Evolutionary conservation across 2,797 vertebrate species (phyloP), one percentile per base, ranked within the genome.

Genomic region (Megalops cyprinoides): DNA sequence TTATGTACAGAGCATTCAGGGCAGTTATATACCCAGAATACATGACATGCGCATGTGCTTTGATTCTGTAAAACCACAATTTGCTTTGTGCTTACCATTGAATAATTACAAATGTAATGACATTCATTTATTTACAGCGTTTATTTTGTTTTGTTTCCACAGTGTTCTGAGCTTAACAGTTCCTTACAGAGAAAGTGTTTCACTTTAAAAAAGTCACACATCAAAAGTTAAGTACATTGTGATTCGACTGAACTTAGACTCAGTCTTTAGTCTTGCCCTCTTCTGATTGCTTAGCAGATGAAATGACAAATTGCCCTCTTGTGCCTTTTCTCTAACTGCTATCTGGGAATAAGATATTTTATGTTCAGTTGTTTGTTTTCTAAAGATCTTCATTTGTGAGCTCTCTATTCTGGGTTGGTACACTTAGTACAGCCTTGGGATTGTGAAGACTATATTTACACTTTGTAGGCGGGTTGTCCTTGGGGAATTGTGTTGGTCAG

Each of bases 371-470:
- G 23, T 48, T 2, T 12, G 31, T 51, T 76, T 76, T 58, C n/a
- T 51, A 37, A 25, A 39, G 28, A 56, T 20, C 1, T 76, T 28
- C 42, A 4, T 46, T 60, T 15, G 60, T 62, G 9, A 58, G 48
- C 25, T 77, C 31, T 48, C 51, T 42, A 9, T 76, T 62, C 48
- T 31, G 65, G 34, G 42, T 56, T 42, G 37, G 39, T 53, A 44
- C 20, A 39, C 53, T 56, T 83, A 79, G 77, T 73, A 71, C 78
- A 82, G 56, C 67, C 74, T 74, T 80, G 78, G 46, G 80, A 83
- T 81, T 79, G 81, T 60, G 34, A 82, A 83, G 67, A 80, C 81
- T 86, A 85, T 83, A 84, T 84, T 85, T 87, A 85, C 80, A 81
- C 78, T 76, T 60, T 79, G 75, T 48, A 82, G 79, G 78, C 65